Conservation (phyloP, 2,888 invertebrate genomes). For the Hemistola chrysoprasaria region DNA sequence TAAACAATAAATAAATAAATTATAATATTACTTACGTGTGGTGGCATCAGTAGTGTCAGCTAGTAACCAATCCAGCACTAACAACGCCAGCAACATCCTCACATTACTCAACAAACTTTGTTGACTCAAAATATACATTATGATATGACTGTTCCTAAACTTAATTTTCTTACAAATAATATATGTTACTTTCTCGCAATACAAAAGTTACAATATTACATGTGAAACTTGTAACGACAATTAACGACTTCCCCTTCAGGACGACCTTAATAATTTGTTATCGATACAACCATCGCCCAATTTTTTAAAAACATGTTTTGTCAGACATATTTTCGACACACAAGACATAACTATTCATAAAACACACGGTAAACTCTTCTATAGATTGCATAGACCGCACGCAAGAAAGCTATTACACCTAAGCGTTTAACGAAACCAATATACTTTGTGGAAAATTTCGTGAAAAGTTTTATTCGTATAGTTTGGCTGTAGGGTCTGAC, state of each 20-base stretch:
- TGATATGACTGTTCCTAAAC: slow-evolving; percentile 5
- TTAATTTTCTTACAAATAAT: background rate
- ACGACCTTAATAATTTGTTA: slow-evolving; percentile 1
- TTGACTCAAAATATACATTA: slow-evolving; percentile 41
- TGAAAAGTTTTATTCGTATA: slow-evolving; percentile 69
- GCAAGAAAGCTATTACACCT: slow-evolving; percentile 67
- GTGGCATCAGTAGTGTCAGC: slow-evolving; percentile 63
- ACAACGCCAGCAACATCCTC: slow-evolving; percentile 55
- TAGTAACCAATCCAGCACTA: slow-evolving; percentile 68
- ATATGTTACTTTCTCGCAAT: slow-evolving; percentile 3
- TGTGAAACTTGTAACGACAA: no score
- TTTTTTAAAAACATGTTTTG: slow-evolving; percentile 6
- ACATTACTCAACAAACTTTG: slow-evolving; percentile 49
- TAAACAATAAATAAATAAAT: background rate
- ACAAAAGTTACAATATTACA: background rate
- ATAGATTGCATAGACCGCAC: slow-evolving; percentile 65
- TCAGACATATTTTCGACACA: slow-evolving; percentile 22
- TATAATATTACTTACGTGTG: slow-evolving; percentile 53
- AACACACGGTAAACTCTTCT: slow-evolving; percentile 53
- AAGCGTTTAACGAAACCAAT: slow-evolving; percentile 47
- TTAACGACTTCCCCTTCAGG: no score
- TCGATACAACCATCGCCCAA: background rate
- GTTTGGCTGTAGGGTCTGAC: slow-evolving; percentile 31
- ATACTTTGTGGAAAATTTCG: slow-evolving; percentile 65
- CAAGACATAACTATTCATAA: slow-evolving; percentile 41